Evolutionary conservation across 2,888 invertebrate genomes (phyloP).

Genomic region (Drosophila differens): DNA sequence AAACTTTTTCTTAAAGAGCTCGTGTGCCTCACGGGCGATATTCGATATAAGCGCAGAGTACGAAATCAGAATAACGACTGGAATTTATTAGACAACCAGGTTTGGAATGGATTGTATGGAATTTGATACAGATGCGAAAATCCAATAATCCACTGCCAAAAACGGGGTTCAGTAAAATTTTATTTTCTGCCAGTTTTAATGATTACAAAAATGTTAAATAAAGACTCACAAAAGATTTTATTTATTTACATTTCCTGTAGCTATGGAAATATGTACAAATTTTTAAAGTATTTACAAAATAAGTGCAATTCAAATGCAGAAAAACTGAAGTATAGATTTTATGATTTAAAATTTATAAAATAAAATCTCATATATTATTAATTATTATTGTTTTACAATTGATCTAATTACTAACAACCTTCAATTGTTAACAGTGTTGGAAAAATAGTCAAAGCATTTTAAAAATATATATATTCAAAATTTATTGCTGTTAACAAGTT

Average conservation of each 20-base stretch:
- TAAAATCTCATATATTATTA: not conserved
- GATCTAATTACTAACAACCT: not conserved
- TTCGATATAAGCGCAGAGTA: too few species aligned
- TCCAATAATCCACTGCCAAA: not conserved
- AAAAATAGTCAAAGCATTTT: not conserved
- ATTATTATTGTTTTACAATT: not conserved
- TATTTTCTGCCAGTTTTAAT: not conserved
- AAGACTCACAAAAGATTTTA: not conserved
- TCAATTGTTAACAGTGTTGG: not conserved
- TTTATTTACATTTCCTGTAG: slow-evolving; percentile 1
- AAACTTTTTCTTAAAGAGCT: not conserved
- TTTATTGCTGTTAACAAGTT: too few species aligned
- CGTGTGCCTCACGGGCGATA: not conserved
- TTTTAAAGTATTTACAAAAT: slow-evolving; percentile 6
- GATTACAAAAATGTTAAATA: not conserved
- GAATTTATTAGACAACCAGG: not conserved
- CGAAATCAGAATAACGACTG: too few species aligned
- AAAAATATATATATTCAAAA: not conserved
- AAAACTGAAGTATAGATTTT: not conserved
- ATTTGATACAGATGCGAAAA: not conserved
- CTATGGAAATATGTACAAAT: slow-evolving; percentile 8
- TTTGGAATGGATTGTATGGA: not conserved
- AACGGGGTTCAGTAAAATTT: too few species aligned
- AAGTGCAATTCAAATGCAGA: not conserved
- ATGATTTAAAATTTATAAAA: not conserved